Percentiles rank a stretch among this genome's conserved stretches.
phyloP scores from a whole-genome alignment of 1,140 invertebrate genomes.

The Oryzaephilus surinamensis region DNA sequence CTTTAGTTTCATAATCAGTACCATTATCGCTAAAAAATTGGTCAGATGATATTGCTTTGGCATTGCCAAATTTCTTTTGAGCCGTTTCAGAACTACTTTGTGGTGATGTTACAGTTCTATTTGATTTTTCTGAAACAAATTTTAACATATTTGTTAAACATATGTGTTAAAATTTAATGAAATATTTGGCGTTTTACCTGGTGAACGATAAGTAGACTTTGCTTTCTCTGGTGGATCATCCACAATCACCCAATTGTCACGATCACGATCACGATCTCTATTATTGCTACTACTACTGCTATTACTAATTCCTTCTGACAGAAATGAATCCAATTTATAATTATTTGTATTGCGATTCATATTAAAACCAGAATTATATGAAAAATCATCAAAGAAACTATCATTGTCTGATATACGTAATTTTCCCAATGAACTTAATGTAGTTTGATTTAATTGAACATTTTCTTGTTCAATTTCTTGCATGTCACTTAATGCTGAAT shows the following conservation, averaged over 20 bases:
- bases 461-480: conserved; percentile 79
- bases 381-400: conserved; percentile 36
- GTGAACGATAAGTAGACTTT: conserved; percentile 8
- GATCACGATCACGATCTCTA: conserved; percentile 5
- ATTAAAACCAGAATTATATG: conserved; percentile 41
- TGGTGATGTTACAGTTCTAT: background rate
- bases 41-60: conserved; percentile 95
- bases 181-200: conserved; percentile 1
- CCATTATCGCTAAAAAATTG: conserved; percentile 79
- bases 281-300: conserved; percentile 11
- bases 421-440: conserved; percentile 29
- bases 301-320: conserved; percentile 10
- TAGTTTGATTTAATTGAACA: conserved; percentile 22
- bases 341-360: conserved; percentile 38
- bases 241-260: conserved; percentile 31
- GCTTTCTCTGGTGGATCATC: conserved; percentile 29
- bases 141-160: no score
- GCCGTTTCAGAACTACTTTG: conserved; percentile 51
- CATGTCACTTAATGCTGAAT: conserved; percentile 91
- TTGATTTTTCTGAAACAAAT: no score
- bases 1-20: conserved; percentile 48
- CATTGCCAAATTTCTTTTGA: conserved; percentile 90
- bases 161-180: no score
- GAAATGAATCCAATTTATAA: conserved; percentile 15
- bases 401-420: conserved; percentile 29